These are phyloP conservation scores for Gastracanthus pulcherrimus DNA, from an alignment of 2,888 invertebrate genomes.

Conservation along the genomic window DNA sequence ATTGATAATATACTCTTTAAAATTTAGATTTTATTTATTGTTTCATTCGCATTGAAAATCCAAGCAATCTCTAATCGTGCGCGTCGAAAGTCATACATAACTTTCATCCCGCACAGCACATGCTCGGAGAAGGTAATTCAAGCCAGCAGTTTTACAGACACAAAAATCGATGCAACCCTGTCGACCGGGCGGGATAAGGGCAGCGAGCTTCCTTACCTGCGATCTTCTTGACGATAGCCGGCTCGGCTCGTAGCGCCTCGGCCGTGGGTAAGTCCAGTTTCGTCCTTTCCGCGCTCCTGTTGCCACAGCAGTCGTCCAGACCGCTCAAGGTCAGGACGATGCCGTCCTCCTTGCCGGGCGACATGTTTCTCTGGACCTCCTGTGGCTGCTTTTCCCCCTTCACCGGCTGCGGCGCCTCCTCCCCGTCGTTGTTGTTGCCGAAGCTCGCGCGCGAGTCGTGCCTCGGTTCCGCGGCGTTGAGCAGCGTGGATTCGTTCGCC, in stretches of 20 bases:
- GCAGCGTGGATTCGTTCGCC: conserved; percentile 68
- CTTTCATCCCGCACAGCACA: too few relatives aligned
- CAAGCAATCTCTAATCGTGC: too few relatives aligned
- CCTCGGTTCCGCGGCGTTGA: conserved; percentile 58
- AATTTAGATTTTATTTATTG: too few relatives aligned
- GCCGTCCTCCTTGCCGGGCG: conserved; percentile 64
- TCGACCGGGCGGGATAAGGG: neutral
- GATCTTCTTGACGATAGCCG: conserved; percentile 67
- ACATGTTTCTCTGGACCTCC: conserved; percentile 51
- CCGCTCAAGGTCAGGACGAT: conserved; percentile 62
- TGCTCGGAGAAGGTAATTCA: too few relatives aligned
- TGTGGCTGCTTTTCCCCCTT: neutral
- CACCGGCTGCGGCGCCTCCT: neutral
- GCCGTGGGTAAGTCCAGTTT: conserved; percentile 62
- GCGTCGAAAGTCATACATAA: too few relatives aligned
- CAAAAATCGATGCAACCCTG: conserved; percentile 1
- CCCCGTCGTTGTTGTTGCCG: neutral
- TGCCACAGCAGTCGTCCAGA: too few relatives aligned
- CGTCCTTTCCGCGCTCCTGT: conserved; percentile 54
- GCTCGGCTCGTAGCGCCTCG: conserved; percentile 66
- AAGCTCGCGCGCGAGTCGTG: conserved; percentile 44
- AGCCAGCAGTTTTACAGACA: too few relatives aligned
- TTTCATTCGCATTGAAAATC: too few relatives aligned
- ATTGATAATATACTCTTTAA: too few relatives aligned
- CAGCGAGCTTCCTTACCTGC: conserved; percentile 66